Conservation (phyloP, 1,140 invertebrate genomes). For the Euwallacea fornicatus region DNA sequence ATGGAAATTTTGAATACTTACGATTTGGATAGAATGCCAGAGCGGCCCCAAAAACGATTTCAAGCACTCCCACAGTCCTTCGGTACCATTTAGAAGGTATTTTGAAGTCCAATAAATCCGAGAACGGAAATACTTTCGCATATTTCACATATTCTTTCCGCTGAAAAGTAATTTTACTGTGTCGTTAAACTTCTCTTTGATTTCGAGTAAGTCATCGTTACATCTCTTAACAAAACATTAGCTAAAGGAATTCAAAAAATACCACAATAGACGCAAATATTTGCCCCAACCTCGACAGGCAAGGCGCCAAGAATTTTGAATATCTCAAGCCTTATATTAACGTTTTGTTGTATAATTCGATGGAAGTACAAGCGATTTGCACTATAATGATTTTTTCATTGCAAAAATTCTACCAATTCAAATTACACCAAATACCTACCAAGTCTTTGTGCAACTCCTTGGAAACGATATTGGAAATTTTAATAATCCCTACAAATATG, state of each 20-base stretch:
- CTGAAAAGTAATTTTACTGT: slow-evolving; percentile 64
- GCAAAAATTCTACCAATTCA: background rate
- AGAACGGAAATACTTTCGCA: slow-evolving; percentile 93
- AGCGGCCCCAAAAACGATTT: slow-evolving; percentile 86
- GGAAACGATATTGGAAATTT: slow-evolving; percentile 87
- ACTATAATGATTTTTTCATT: background rate
- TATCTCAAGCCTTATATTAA: slow-evolving; percentile 22
- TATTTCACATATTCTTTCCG: slow-evolving; percentile 96
- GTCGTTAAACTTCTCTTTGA: background rate
- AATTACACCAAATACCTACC: slow-evolving; percentile 64
- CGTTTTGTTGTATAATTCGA: slow-evolving; percentile 41
- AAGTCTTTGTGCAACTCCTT: slow-evolving; percentile 96
- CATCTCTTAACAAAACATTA: background rate
- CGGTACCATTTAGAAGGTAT: slow-evolving; percentile 92
- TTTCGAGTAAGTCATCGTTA: background rate
- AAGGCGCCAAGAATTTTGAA: slow-evolving; percentile 57
- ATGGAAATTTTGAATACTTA: slow-evolving; percentile 57
- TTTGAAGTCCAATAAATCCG: slow-evolving; percentile 80
- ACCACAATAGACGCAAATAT: slow-evolving; percentile 38
- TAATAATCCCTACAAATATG: slow-evolving; percentile 91
- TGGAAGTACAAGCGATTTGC: background rate
- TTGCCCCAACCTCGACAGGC: slow-evolving; percentile 54
- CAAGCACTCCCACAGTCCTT: slow-evolving; percentile 80
- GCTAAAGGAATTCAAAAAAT: background rate
- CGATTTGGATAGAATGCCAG: slow-evolving; percentile 87